phyloP scores from a whole-genome alignment of 2,113 vertebrate genomes.

The Neolamprologus variostigma region DNA sequence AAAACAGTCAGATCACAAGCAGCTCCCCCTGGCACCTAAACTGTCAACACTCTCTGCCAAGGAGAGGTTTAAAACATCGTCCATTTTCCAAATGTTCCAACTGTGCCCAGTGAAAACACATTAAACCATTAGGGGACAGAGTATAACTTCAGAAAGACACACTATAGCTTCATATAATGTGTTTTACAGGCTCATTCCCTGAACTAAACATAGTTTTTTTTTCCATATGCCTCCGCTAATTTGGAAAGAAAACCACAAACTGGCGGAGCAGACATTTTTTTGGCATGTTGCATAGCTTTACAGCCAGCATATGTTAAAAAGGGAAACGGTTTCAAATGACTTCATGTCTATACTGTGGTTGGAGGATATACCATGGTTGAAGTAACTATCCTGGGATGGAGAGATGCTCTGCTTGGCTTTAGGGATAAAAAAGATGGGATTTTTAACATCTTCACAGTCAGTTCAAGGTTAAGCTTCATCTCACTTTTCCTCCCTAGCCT shows the following conservation, averaged over 20 bases:
- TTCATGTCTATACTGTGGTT: constrained; percentile 11
- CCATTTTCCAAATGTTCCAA: not conserved
- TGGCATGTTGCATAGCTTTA: constrained; percentile 11
- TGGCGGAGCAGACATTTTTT: constrained; percentile 29
- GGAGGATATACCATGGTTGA: not conserved
- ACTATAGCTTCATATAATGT: constrained; percentile 34
- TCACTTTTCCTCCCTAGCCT: not conserved
- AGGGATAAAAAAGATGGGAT: not conserved
- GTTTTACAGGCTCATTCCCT: constrained; percentile 49
- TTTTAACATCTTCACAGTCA: not conserved
- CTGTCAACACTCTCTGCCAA: not conserved
- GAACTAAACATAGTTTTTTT: not conserved
- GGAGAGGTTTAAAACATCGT: not conserved
- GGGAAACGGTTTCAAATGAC: constrained; percentile 24
- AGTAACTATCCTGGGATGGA: not conserved
- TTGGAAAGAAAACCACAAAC: constrained; percentile 57
- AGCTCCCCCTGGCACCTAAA: not conserved
- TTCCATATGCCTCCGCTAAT: constrained; percentile 26
- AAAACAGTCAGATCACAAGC: not conserved
- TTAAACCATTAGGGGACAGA: not conserved
- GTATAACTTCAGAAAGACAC: not conserved
- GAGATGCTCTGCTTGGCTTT: not conserved
- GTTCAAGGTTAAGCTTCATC: constrained; percentile 2
- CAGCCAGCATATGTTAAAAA: constrained; percentile 51
- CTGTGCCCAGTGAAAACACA: constrained; percentile 4